phyloP scores from a whole-genome alignment of 1,140 invertebrate species.

The Polypedilum vanderplanki region DNA sequence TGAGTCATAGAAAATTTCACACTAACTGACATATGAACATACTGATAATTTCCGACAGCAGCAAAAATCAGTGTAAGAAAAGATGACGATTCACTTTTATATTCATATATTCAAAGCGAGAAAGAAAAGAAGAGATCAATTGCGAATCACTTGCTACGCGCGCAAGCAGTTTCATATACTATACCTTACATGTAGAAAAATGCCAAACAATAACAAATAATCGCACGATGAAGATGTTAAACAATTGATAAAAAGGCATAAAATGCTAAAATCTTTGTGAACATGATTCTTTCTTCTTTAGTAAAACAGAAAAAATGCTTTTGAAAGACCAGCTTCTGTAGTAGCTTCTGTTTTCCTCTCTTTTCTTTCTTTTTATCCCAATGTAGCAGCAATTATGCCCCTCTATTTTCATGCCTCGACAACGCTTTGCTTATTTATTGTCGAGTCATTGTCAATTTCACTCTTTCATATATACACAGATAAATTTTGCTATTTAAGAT shows the following conservation, averaged over 20 bases:
- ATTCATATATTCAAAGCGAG: not conserved
- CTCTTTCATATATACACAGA: too few relatives aligned
- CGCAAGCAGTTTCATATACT: not conserved
- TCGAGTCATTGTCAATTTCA: not conserved
- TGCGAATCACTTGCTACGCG: not conserved
- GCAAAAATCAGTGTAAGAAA: too few relatives aligned
- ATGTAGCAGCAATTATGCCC: too few relatives aligned
- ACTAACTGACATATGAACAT: not conserved
- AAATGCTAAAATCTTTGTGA: slow-evolving; percentile 2
- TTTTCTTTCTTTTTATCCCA: not conserved
- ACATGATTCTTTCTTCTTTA: not conserved
- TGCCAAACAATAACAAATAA: slow-evolving; percentile 20
- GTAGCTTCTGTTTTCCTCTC: not conserved
- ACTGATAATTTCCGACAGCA: not conserved
- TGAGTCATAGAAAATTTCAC: too few relatives aligned
- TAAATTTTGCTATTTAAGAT: too few relatives aligned
- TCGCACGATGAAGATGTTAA: slow-evolving; percentile 8
- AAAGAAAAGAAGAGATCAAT: not conserved
- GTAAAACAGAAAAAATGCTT: not conserved
- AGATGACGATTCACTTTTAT: too few relatives aligned
- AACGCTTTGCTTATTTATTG: not conserved
- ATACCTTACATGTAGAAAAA: not conserved
- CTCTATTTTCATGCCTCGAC: too few relatives aligned
- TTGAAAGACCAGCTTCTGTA: not conserved
- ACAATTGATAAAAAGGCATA: slow-evolving; percentile 1